Evolutionary conservation across 2,888 invertebrate species (phyloP).

Genomic region (Petrolisthes manimaculis): DNA sequence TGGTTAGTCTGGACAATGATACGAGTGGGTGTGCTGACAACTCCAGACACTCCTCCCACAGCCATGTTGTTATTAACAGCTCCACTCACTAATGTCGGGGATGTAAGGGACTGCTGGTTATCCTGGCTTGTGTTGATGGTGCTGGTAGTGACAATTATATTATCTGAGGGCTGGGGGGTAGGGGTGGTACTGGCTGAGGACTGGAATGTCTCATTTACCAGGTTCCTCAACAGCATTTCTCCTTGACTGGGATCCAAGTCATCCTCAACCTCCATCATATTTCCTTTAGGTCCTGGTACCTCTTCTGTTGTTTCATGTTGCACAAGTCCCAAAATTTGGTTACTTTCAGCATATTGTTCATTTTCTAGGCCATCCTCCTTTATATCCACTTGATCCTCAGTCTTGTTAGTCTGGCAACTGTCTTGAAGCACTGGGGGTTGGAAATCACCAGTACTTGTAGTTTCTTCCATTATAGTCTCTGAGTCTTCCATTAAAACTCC

Average conservation of each 20-base stretch:
- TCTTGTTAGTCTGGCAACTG: neutral
- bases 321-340: conserved; percentile 36
- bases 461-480: neutral
- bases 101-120: conserved; percentile 7
- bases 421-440: neutral
- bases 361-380: conserved; percentile 45
- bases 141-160: conserved; percentile 53
- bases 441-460: neutral
- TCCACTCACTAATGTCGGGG: conserved; percentile 30
- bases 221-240: conserved; percentile 41
- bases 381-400: conserved; percentile 16
- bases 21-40: conserved; percentile 35
- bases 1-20: conserved; percentile 55
- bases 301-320: neutral
- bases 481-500: conserved; percentile 27
- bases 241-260: conserved; percentile 21
- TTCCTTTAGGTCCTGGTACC: neutral
- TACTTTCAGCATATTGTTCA: conserved; percentile 35
- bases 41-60: neutral
- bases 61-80: neutral
- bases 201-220: conserved; percentile 48
- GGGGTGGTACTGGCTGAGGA: conserved; percentile 9
- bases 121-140: conserved; percentile 33
- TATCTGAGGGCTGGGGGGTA: conserved; percentile 18
- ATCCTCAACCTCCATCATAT: conserved; percentile 14